Conservation (phyloP, 2,888 invertebrate species). For the Pimpla rufipes region DNA sequence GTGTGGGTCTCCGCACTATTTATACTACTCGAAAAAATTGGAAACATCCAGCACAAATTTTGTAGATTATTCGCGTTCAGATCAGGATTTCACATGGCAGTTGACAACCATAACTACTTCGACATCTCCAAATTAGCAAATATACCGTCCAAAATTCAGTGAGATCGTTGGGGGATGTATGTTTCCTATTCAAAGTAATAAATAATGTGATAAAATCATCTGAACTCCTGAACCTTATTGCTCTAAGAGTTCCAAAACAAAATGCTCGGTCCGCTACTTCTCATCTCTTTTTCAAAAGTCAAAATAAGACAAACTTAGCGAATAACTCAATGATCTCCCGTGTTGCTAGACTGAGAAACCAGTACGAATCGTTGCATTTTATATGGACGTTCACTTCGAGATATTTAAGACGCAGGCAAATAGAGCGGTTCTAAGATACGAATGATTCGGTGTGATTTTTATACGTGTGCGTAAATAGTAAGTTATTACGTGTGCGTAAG, state of each 20-base stretch:
- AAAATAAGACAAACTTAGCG: too few species aligned
- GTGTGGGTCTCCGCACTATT: background rate
- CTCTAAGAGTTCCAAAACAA: background rate
- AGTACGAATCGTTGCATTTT: too few species aligned
- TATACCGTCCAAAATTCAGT: background rate
- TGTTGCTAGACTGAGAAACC: too few species aligned
- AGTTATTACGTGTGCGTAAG: too few species aligned
- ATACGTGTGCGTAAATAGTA: too few species aligned
- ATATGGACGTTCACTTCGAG: too few species aligned
- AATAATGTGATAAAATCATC: constrained; percentile 4
- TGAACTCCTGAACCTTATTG: background rate
- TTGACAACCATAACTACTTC: background rate
- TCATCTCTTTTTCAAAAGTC: too few species aligned
- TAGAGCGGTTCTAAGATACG: too few species aligned
- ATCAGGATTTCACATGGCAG: background rate
- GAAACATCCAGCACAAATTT: background rate
- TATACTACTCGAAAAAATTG: background rate
- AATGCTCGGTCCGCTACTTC: too few species aligned
- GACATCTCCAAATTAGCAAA: background rate
- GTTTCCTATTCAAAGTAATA: background rate
- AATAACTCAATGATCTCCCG: too few species aligned
- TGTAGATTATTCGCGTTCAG: background rate
- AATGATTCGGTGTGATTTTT: too few species aligned
- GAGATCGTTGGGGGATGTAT: background rate
- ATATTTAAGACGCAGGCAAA: too few species aligned